Percentiles rank a stretch among this genome's conserved stretches.
Conservation (phyloP, 2,888 invertebrate species). For the Euplexia lucipara region DNA sequence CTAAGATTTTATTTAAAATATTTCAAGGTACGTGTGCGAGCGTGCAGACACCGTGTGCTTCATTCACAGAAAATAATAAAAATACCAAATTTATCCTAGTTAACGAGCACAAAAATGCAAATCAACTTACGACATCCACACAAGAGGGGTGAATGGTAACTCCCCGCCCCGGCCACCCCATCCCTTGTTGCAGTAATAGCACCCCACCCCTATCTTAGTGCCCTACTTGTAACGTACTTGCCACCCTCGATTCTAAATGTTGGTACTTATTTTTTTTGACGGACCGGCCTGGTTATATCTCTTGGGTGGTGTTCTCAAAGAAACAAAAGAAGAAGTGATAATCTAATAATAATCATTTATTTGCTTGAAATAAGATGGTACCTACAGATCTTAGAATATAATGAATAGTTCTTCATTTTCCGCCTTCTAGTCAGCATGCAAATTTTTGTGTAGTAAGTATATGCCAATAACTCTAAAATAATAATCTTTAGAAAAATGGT, state of each 20-base stretch:
- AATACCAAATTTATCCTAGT: conserved; percentile 45
- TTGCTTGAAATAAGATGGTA: too few relatives aligned
- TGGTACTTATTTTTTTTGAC: conserved; percentile 60
- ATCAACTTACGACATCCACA: conserved; percentile 79
- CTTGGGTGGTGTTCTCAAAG: background rate
- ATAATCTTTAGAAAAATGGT: too few relatives aligned
- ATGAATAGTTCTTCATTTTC: too few relatives aligned
- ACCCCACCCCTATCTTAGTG: conserved; percentile 74
- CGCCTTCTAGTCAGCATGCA: too few relatives aligned
- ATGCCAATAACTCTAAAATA: too few relatives aligned
- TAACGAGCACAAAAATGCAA: conserved; percentile 82
- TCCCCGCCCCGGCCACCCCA: conserved; percentile 76
- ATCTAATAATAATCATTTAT: too few relatives aligned
- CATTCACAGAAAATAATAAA: conserved; percentile 58
- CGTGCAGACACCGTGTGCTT: too few relatives aligned
- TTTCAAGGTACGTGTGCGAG: background rate
- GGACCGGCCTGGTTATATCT: conserved; percentile 27
- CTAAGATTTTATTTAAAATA: background rate
- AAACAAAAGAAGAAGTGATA: background rate
- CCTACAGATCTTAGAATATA: too few relatives aligned
- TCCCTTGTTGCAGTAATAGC: conserved; percentile 83
- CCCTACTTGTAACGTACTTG: conserved; percentile 74
- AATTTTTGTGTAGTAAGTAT: too few relatives aligned
- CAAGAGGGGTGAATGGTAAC: conserved; percentile 68
- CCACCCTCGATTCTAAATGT: conserved; percentile 70